These are phyloP conservation scores for human (Homo sapiens) DNA, from an alignment of 2,113 vertebrate species.

Conservation along the genomic window GRCh38 chr2:179841001-179841500, in stretches of 20 bases:
- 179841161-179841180: conserved; percentile 1
- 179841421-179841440: background rate
- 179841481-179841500: background rate
- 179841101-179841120: background rate
- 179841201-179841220: background rate
- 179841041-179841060: background rate
- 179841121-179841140: background rate
- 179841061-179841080: background rate
- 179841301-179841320: background rate
- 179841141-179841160: background rate
- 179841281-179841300: background rate
- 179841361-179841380: background rate
- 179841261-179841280: background rate
- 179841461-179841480: background rate
- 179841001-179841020: background rate
- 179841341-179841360: background rate
- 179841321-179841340: background rate
- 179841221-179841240: background rate
- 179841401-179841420: background rate
- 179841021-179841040: background rate
- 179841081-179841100: background rate
- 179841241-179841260: background rate
- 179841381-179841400: background rate
- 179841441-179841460: background rate
- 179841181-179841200: background rate